A percentile compares a stretch with the other conserved stretches of the same genome.
Conservation (phyloP, 2,113 vertebrate species). For the Corythoichthys haematopterus region DNA sequence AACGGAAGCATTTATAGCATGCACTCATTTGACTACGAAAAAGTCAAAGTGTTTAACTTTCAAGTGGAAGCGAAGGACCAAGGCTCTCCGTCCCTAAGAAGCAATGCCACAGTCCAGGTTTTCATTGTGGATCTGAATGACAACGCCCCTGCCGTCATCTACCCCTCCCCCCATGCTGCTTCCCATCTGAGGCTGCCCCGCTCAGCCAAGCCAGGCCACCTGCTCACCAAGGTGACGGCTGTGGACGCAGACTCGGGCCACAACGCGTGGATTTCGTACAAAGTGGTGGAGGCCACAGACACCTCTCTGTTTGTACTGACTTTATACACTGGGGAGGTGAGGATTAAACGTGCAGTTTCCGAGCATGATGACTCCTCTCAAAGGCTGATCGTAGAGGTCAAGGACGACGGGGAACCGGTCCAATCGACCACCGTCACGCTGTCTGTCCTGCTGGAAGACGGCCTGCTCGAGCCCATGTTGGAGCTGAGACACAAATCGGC, state of each 20-base stretch:
- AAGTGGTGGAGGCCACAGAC: constrained; percentile 74
- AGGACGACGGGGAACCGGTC: constrained; percentile 78
- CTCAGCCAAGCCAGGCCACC: constrained; percentile 75
- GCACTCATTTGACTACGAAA: constrained; percentile 79
- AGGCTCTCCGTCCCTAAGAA: constrained; percentile 73
- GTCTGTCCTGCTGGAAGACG: constrained; percentile 59
- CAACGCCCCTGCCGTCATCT: constrained; percentile 76
- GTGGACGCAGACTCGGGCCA: constrained; percentile 82
- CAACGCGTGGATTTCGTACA: constrained; percentile 84
- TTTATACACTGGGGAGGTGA: constrained; percentile 80
- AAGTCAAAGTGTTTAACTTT: constrained; percentile 78
- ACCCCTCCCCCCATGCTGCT: constrained; percentile 63
- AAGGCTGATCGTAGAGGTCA: constrained; percentile 76
- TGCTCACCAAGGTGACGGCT: constrained; percentile 84
- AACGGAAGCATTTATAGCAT: constrained; percentile 78
- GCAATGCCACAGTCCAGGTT: constrained; percentile 69
- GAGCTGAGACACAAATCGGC: constrained; percentile 42
- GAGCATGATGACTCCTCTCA: constrained; percentile 76
- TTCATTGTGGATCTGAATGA: constrained; percentile 79
- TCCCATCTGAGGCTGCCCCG: constrained; percentile 73
- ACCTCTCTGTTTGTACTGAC: constrained; percentile 78
- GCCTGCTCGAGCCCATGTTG: constrained; percentile 54
- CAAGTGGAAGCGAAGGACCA: constrained; percentile 75
- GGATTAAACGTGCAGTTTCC: constrained; percentile 72
- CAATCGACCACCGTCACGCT: constrained; percentile 78